Evolutionary conservation across 2,113 vertebrate genomes (phyloP), one percentile per base, ranked within the genome.

Genomic region (Protobothrops flavoviridis): DNA sequence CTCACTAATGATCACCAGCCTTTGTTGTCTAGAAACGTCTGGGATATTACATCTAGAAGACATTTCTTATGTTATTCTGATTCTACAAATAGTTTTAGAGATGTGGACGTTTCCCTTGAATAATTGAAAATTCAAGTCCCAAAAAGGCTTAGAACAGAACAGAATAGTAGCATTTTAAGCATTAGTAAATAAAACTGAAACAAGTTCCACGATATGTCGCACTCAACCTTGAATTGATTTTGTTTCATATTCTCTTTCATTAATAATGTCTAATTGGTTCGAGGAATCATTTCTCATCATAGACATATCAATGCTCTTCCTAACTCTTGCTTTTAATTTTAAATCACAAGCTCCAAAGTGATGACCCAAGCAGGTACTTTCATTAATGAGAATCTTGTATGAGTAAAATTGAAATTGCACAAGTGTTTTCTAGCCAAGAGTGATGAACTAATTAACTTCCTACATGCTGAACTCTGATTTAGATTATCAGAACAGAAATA

Each of bases 361-460:
- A 95, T 86, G 10, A 93, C 90, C 88, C 89, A 64, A 95, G 94
- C 91, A 96, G 4, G 43, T 93, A 91, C n/a, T 94, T 96, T 93
- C 90, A 92, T 95, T 95, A 96, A 92, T 69, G 94, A 94, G 43
- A 94, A 15, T 64, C 91, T 94, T 93, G 91, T 93, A 92, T 45
- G 87, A 94, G 89, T 85, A 74, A 94, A 95, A 92, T 90, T 92
- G 59, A 93, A 88, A 55, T 88, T 93, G 0, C 57, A 92, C 81
- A 88, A 94, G n/a, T 92, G 24, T 93, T 91, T n/a, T 57, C 15
- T n/a, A 95, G 85, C 59, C 50, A 95, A 87, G 29, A 94, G 89
- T 94, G 91, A 89, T 94, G 94, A 88, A 90, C 23, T 89, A 95
- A 95, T 86, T 55, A 93, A 95, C 88, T 88, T 93, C 74, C 48